Percentiles rank a stretch among this genome's conserved stretches.
Conservation (phyloP, 2,113 vertebrate species). For the Hemibagrus wyckioides region DNA sequence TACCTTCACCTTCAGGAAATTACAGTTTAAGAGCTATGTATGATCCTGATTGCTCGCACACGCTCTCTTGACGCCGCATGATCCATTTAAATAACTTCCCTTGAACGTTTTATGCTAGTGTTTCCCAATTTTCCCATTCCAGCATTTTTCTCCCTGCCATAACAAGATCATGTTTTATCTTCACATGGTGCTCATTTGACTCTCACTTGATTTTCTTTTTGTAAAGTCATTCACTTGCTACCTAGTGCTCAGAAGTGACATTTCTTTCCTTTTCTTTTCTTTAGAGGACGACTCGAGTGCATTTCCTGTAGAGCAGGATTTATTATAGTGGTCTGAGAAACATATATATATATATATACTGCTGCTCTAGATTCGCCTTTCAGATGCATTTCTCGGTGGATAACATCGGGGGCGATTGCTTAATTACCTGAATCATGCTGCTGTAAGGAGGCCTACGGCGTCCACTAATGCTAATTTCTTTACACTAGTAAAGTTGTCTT, state of each 20-base stretch:
- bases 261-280: no score
- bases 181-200: not conserved
- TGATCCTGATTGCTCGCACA: not conserved
- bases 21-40: not conserved
- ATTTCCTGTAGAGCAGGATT: not conserved
- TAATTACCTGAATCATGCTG: conserved; percentile 5
- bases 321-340: not conserved
- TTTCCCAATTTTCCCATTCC: not conserved
- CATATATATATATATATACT: no score
- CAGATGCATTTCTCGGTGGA: not conserved
- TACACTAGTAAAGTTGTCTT: conserved; percentile 13
- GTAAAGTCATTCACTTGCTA: not conserved
- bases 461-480: not conserved
- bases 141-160: conserved; percentile 8
- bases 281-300: not conserved
- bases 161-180: conserved; percentile 12
- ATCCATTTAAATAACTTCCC: conserved; percentile 13
- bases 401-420: not conserved
- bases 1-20: conserved; percentile 13
- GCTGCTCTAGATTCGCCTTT: conserved; percentile 4
- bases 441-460: not conserved
- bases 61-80: not conserved
- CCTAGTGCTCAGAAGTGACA: not conserved
- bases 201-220: conserved; percentile 5
- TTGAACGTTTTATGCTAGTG: conserved; percentile 7